phyloP scores from a whole-genome alignment of 2,797 vertebrate species.

The Xiphophorus birchmanni region DNA sequence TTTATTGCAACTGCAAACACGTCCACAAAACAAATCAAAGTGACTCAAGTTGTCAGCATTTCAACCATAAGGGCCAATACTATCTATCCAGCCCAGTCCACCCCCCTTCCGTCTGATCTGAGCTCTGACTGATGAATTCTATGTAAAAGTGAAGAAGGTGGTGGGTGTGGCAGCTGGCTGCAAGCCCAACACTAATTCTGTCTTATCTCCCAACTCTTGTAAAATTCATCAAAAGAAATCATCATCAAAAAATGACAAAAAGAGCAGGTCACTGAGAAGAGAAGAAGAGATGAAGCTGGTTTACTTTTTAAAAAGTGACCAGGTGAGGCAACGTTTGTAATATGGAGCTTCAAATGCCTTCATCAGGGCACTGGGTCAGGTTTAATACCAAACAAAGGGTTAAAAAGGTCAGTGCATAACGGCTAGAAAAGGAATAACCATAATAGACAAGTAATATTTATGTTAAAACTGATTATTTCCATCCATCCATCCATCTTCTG shows the following conservation, averaged over 20 bases:
- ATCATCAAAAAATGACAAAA: not conserved
- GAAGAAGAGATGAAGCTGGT: not conserved
- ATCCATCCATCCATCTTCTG: no score
- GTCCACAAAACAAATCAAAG: not conserved
- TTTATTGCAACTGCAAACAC: slow-evolving; percentile 15
- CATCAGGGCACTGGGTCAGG: not conserved
- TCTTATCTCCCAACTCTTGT: not conserved
- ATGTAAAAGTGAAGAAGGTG: slow-evolving; percentile 64
- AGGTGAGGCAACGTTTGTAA: not conserved
- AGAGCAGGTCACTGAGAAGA: not conserved
- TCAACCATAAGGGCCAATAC: not conserved
- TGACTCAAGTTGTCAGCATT: not conserved
- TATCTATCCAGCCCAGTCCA: not conserved
- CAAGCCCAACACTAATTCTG: not conserved
- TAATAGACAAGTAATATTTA: not conserved
- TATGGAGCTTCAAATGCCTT: slow-evolving; percentile 51
- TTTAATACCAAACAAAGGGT: not conserved
- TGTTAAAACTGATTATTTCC: no score
- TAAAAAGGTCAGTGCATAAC: not conserved
- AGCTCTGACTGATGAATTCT: slow-evolving; percentile 31
- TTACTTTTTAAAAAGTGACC: not conserved
- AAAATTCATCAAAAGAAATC: not conserved
- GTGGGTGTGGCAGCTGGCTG: slow-evolving; percentile 66
- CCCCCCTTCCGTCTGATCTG: not conserved
- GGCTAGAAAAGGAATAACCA: not conserved